Conservation (phyloP, 2,113 vertebrate genomes). For the Myiopsitta monachus region DNA sequence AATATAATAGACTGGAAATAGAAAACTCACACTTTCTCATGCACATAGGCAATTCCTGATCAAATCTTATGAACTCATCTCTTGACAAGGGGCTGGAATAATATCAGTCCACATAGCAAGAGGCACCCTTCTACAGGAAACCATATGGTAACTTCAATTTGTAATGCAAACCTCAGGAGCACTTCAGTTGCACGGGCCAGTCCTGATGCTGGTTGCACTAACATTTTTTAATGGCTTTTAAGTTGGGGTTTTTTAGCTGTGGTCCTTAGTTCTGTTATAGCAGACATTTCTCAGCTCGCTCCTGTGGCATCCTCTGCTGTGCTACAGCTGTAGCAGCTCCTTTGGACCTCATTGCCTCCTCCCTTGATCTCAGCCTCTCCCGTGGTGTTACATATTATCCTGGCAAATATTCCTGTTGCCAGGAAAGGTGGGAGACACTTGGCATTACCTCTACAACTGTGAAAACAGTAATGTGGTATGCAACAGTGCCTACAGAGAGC, state of each 20-base stretch:
- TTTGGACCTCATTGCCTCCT: neutral
- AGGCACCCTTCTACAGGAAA: neutral
- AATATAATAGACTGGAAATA: neutral
- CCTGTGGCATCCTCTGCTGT: neutral
- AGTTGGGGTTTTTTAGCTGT: neutral
- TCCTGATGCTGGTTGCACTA: neutral
- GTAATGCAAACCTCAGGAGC: neutral
- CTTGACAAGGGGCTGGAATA: neutral
- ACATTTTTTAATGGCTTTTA: neutral
- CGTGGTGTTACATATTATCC: neutral
- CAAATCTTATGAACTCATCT: neutral
- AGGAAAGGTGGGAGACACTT: neutral
- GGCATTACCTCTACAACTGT: neutral
- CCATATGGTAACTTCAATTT: neutral
- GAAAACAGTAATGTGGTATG: neutral
- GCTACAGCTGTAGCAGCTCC: neutral
- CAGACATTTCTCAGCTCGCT: neutral
- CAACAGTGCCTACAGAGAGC: neutral
- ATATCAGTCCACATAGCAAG: neutral
- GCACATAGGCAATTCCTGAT: neutral
- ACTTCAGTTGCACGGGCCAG: neutral
- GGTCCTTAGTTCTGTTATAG: neutral
- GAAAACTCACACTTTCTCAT: neutral
- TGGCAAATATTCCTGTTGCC: neutral
- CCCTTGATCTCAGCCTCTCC: neutral